phyloP scores from a whole-genome alignment of 2,888 invertebrate species.

The Drosophila meridiana region DNA sequence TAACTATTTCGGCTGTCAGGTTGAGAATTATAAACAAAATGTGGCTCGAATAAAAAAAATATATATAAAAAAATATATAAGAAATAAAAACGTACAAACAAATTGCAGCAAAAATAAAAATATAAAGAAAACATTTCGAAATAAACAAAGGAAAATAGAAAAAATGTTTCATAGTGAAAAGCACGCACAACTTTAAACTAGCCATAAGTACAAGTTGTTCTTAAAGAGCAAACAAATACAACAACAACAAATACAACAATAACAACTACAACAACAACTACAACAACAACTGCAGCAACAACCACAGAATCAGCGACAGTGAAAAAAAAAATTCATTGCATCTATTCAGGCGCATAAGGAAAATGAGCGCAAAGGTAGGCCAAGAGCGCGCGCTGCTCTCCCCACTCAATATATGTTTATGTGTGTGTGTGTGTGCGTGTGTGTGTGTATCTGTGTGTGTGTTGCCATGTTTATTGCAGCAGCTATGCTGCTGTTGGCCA shows the following conservation, averaged over 20 bases:
- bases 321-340: constrained; percentile 60
- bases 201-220: neutral
- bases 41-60: constrained; percentile 9
- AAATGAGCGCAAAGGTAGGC: constrained; percentile 79
- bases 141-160: neutral
- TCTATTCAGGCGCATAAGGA: constrained; percentile 73
- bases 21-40: constrained; percentile 50
- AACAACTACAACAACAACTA: constrained; percentile 19
- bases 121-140: neutral
- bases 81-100: neutral
- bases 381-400: constrained; percentile 41
- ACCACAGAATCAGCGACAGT: constrained; percentile 28
- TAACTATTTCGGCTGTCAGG: constrained; percentile 1
- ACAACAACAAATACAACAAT: constrained; percentile 2
- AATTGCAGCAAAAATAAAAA: constrained; percentile 8
- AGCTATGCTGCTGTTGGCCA: constrained; percentile 49
- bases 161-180: constrained; percentile 13
- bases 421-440: constrained; percentile 11
- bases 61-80: neutral
- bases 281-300: neutral
- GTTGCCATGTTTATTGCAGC: constrained; percentile 30
- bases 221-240: neutral
- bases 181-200: constrained; percentile 6
- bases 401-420: neutral
- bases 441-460: constrained; percentile 18